Evolutionary conservation across 1,140 invertebrate species (phyloP).

Genomic region (Leptonema lineaticorne): DNA sequence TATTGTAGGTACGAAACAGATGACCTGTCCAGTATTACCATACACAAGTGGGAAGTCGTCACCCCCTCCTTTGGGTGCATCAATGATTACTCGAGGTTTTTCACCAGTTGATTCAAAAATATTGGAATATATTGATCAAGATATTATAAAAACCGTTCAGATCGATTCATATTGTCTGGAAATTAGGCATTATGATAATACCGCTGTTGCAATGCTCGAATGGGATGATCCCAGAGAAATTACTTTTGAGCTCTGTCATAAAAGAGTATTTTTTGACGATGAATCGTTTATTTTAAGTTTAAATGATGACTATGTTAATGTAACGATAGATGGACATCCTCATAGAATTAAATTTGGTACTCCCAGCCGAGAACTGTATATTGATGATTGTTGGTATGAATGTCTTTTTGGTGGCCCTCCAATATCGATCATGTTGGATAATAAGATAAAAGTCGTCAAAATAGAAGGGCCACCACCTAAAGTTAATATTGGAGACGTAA

Average conservation of each 20-base stretch:
- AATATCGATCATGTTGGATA: slow-evolving; percentile 79
- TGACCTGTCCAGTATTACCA: slow-evolving; percentile 46
- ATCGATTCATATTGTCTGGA: slow-evolving; percentile 82
- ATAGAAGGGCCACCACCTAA: slow-evolving; percentile 86
- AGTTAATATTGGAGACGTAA: slow-evolving; percentile 71
- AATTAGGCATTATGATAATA: slow-evolving; percentile 82
- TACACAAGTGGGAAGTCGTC: slow-evolving; percentile 44
- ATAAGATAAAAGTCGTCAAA: slow-evolving; percentile 71
- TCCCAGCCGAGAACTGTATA: slow-evolving; percentile 87
- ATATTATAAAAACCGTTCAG: slow-evolving; percentile 75
- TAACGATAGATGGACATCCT: slow-evolving; percentile 67
- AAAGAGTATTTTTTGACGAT: slow-evolving; percentile 69
- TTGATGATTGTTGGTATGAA: slow-evolving; percentile 84
- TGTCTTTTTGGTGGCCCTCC: slow-evolving; percentile 90
- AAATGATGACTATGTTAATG: slow-evolving; percentile 71
- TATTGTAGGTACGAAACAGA: slow-evolving; percentile 48
- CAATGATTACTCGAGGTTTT: slow-evolving; percentile 49
- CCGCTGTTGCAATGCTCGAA: slow-evolving; percentile 79
- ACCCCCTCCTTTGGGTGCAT: slow-evolving; percentile 47
- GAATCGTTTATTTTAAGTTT: slow-evolving; percentile 68
- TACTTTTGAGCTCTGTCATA: slow-evolving; percentile 72
- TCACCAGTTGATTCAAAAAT: slow-evolving; percentile 60
- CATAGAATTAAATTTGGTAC: slow-evolving; percentile 86
- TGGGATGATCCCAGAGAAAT: slow-evolving; percentile 85
- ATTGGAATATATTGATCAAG: slow-evolving; percentile 63